phyloP scores from a whole-genome alignment of 2,888 invertebrate species.

The Pristionchus entomophagus region DNA sequence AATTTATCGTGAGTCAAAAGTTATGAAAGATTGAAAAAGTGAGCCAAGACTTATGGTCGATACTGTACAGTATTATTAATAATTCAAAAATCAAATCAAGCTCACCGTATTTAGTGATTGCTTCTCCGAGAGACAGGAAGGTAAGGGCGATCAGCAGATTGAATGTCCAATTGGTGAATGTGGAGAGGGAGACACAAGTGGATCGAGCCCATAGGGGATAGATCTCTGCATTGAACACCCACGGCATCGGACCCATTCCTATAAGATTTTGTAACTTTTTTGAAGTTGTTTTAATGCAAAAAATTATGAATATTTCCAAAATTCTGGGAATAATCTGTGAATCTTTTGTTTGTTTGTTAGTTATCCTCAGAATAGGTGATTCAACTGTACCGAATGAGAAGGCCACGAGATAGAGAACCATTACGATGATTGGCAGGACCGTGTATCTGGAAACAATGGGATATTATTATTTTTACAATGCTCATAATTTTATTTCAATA shows the following conservation, averaged over 20 bases:
- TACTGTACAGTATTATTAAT: too few relatives aligned
- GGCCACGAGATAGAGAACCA: constrained; percentile 70
- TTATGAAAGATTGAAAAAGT: too few relatives aligned
- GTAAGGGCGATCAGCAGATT: constrained; percentile 80
- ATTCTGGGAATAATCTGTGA: too few relatives aligned
- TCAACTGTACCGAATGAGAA: constrained; percentile 62
- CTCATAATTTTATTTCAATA: neutral
- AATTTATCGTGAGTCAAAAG: too few relatives aligned
- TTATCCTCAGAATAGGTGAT: too few relatives aligned
- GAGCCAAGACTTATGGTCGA: too few relatives aligned
- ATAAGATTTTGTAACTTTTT: too few relatives aligned
- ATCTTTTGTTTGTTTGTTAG: too few relatives aligned
- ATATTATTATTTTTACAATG: neutral
- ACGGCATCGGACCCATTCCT: constrained; percentile 81
- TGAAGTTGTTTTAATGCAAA: too few relatives aligned
- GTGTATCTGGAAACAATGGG: constrained; percentile 66
- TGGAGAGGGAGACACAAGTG: constrained; percentile 76
- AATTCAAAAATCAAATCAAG: too few relatives aligned
- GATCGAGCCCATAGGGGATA: constrained; percentile 80
- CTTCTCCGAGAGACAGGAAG: constrained; percentile 77
- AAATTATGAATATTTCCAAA: too few relatives aligned
- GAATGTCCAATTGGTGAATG: constrained; percentile 79
- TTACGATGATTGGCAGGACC: constrained; percentile 74
- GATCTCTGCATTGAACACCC: constrained; percentile 81
- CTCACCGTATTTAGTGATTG: constrained; percentile 69